Base-by-base conservation (phyloP, 2,888 invertebrate species). In the Augochlorella aurata region DNA sequence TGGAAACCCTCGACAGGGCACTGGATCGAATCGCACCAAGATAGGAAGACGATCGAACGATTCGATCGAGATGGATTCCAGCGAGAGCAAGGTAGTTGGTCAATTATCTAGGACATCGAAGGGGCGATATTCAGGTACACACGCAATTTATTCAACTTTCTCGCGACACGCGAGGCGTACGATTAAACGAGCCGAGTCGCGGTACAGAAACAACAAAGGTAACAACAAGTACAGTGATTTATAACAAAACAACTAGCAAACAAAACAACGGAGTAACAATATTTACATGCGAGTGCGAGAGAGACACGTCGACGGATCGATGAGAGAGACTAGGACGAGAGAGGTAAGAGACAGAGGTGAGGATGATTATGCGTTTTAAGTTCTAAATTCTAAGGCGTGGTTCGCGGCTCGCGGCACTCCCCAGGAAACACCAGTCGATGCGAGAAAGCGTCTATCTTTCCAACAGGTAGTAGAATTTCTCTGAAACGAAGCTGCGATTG, bases 251-350 rank as follows among this genome's bases (percentile, higher is more conserved):
- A 75, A 16, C 66, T 70, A 14, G 52, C 44, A 21, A 58, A 75
- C 54, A 69, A 65, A 75, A 68, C 63, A 45, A 71, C 12, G 52
- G 67, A 21, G 12, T 79, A 85, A 67, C 79, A 83, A 85, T 85
- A 87, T 87, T 79, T 87, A 87, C 77, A 83, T 75, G 75, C 80
- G 29, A 65, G 58, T 87, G 74, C 52, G 68, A 10, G 61, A 75
- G 68, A 44, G 54, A 79, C 29, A 65, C 70, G 77, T 78, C 71
- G 29, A 85, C 10, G 61, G 74, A 69, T 74, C 65, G 75, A 81
- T 66, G 73, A 80, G 71, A 49, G 10, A 86, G 78, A 85, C 85
- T 88, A 87, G 87, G 88, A 88, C 79, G 87, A 88, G 85, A 88
- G 85, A 87, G 81, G 82, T 83, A 87, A 81, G 74, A 79, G 77